Evolutionary conservation across 2,797 vertebrate species (phyloP).

Genomic region (Gymnoscopelus braueri): DNA sequence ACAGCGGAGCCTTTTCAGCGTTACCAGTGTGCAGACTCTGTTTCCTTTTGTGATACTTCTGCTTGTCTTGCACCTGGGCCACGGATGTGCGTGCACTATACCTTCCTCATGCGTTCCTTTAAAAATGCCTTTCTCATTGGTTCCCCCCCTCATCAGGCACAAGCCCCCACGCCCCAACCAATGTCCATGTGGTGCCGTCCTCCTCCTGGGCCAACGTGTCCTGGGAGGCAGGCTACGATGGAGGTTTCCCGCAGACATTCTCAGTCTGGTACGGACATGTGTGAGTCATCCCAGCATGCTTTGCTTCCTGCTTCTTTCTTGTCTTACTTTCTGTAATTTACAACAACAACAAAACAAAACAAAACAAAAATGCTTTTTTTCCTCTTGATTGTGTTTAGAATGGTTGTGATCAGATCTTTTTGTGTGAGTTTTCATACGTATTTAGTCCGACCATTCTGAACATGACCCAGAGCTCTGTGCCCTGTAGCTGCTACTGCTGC

Average conservation of each 20-base stretch:
- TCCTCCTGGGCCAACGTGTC: conserved; percentile 96
- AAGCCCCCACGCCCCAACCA: conserved; percentile 94
- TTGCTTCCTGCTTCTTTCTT: conserved; percentile 95
- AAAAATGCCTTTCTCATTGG: conserved; percentile 21
- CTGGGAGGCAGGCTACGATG: conserved; percentile 95
- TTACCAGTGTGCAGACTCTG: too few species aligned
- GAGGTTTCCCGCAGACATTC: conserved; percentile 98
- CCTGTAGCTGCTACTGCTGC: conserved; percentile 50
- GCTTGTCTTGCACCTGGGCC: too few species aligned
- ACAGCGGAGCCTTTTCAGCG: too few species aligned
- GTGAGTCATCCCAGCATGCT: conserved; percentile 99
- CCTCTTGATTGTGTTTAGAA: conserved; percentile 70
- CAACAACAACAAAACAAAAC: too few species aligned
- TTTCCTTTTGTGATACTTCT: too few species aligned
- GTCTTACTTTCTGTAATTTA: conserved; percentile 50
- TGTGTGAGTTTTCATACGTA: conserved; percentile 59
- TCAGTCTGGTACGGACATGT: conserved; percentile 99
- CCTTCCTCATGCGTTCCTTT: conserved; percentile 5
- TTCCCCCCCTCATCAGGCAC: conserved; percentile 83
- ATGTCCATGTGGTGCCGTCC: conserved; percentile 88
- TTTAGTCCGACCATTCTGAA: conserved; percentile 55
- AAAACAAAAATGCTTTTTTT: conserved; percentile 52
- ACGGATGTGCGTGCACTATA: too few species aligned
- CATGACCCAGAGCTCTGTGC: conserved; percentile 59
- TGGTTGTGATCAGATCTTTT: conserved; percentile 44